Conservation (phyloP, 2,888 invertebrate genomes). For the Shargacucullia verbasci region DNA sequence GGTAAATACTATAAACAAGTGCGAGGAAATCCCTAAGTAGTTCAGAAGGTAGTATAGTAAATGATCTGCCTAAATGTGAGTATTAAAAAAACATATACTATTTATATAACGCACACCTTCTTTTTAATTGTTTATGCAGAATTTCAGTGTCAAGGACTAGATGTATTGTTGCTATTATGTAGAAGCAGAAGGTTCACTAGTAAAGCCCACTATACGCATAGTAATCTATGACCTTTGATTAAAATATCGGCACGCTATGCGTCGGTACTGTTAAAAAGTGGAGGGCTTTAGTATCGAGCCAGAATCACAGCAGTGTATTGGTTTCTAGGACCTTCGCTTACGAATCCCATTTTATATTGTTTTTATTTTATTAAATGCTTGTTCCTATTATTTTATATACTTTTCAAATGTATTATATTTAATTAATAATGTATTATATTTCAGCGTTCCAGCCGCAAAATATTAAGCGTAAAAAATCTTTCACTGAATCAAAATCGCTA, state of each 20-base stretch:
- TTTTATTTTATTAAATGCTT: neutral
- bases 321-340: neutral
- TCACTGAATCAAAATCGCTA: no score
- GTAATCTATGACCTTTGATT: neutral
- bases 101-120: no score
- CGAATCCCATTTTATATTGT: neutral
- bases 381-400: neutral
- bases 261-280: neutral
- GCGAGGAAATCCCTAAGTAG: slow-evolving; percentile 1
- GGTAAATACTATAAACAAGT: neutral
- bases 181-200: neutral
- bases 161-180: slow-evolving; percentile 4
- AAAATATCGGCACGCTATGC: neutral
- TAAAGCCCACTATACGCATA: slow-evolving; percentile 1
- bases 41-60: neutral
- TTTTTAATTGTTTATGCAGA: neutral
- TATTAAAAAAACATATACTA: slow-evolving; percentile 9
- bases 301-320: neutral
- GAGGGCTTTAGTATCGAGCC: neutral
- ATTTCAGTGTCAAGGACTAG: slow-evolving; percentile 1
- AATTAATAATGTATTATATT: neutral
- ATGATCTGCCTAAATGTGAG: slow-evolving; percentile 16
- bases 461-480: no score
- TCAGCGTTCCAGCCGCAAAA: neutral
- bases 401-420: neutral